phyloP scores from a whole-genome alignment of 2,797 vertebrate genomes.

The Gobionotothen gibberifrons region DNA sequence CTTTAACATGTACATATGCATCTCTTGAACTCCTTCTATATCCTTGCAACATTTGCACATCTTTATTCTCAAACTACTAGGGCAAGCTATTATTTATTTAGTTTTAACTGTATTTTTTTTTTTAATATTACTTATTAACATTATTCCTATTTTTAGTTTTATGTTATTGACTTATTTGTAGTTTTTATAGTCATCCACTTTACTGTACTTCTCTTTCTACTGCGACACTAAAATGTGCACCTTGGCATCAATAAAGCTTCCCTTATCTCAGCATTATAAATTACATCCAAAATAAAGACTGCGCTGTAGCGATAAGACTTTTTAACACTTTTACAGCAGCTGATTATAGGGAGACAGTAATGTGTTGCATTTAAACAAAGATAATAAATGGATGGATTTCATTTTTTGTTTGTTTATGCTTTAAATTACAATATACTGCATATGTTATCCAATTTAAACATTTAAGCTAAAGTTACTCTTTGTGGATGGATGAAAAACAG shows the following conservation, averaged over 20 bases:
- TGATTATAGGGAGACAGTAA: not conserved
- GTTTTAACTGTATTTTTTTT: not conserved
- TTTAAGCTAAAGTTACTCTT: not conserved
- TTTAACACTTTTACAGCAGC: not conserved
- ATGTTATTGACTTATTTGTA: not conserved
- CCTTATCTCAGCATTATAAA: constrained; percentile 10
- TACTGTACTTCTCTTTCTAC: not conserved
- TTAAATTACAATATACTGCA: not conserved
- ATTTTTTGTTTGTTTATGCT: not conserved
- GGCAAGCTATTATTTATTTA: no score
- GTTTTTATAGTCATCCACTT: not conserved
- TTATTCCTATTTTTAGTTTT: not conserved
- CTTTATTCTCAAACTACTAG: no score
- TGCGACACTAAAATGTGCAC: not conserved
- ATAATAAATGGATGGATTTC: not conserved
- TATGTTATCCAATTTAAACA: not conserved
- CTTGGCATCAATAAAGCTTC: not conserved
- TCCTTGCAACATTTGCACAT: no score
- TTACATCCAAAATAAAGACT: not conserved
- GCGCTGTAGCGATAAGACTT: not conserved
- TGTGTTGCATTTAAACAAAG: not conserved
- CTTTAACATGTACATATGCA: not conserved
- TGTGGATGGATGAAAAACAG: not conserved
- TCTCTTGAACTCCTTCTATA: not conserved
- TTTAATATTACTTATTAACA: not conserved